Evolutionary conservation across 2,113 vertebrate species (phyloP), one percentile per base, ranked within the genome.

Genomic region (Recurvirostra avosetta): DNA sequence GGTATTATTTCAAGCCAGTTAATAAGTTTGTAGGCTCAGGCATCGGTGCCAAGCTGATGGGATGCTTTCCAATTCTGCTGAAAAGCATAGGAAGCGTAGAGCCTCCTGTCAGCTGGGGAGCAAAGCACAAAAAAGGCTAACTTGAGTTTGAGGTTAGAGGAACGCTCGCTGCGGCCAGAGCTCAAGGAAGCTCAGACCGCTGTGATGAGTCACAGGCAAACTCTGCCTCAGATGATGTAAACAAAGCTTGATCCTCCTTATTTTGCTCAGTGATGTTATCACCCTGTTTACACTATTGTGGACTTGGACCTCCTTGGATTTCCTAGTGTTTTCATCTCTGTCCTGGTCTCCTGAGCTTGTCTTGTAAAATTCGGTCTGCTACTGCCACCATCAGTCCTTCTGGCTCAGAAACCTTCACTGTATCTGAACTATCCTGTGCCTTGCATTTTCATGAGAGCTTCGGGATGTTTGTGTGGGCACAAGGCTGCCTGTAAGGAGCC

Each of bases 341-440:
- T 77, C n/a, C 40, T 63, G 8, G 15, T 45, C 32, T 88, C 59
- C 72, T 63, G 82, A 86, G 52, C 43, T 74, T 40, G 13, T 43
- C 41, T 70, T 66, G 62, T 71, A 18, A 80, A 88, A 80, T 56
- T 73, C 67, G 93, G 86, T 62, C 38, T 95, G 53, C 88, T 97
- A 5, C 91, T 97, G 95, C 96, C 92, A 91, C 88, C 90, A 15
- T 85, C 73, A 87, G 92, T 92, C 86, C 53, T 96, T 80, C 55
- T 14, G 27, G 43, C 65, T 94, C 22, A 53, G 45, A 41, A 80
- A 49, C 50, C 38, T 62, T 62, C 4, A 3, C 53, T 43, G 32
- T 55, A 7, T 53, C 10, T 53, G 40, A 63, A 6, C 12, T 63
- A 2, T 17, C 15, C 29, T 9, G 3, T 30, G 25, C 45, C 59